A percentile compares a stretch with the other conserved stretches of the same genome.
Conservation (phyloP, 2,797 vertebrate species). For the Characodon lateralis region DNA sequence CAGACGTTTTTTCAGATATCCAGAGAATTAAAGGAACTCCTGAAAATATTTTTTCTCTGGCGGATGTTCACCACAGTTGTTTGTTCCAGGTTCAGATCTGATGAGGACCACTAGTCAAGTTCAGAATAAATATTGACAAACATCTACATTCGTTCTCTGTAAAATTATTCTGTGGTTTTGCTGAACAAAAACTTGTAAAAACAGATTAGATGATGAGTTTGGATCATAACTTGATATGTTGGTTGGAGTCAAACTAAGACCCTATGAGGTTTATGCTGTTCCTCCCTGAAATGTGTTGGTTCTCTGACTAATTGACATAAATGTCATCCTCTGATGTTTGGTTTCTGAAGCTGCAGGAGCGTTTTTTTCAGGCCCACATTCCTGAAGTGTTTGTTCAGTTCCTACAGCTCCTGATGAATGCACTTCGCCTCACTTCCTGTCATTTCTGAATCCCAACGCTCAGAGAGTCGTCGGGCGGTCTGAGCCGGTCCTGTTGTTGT, state of each 20-base stretch:
- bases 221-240: background rate
- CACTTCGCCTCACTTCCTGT: background rate
- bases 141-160: background rate
- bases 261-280: background rate
- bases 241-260: background rate
- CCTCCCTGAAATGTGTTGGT: background rate
- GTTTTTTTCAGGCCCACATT: background rate
- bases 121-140: background rate
- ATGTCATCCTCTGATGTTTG: background rate
- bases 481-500: conserved; percentile 10
- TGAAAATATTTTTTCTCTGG: background rate
- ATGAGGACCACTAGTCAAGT: background rate
- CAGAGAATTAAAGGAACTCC: background rate
- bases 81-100: background rate
- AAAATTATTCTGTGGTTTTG: background rate
- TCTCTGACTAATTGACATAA: background rate
- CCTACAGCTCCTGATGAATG: background rate
- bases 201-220: background rate
- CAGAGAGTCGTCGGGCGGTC: conserved; percentile 11
- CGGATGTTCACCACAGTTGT: background rate
- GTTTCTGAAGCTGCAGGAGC: background rate
- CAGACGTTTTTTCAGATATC: background rate
- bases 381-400: conserved; percentile 11
- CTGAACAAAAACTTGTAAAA: background rate
- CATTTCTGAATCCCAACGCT: too few relatives aligned